Evolutionary conservation across 2,113 vertebrate genomes (phyloP).

Genomic region (Strix uralensis): DNA sequence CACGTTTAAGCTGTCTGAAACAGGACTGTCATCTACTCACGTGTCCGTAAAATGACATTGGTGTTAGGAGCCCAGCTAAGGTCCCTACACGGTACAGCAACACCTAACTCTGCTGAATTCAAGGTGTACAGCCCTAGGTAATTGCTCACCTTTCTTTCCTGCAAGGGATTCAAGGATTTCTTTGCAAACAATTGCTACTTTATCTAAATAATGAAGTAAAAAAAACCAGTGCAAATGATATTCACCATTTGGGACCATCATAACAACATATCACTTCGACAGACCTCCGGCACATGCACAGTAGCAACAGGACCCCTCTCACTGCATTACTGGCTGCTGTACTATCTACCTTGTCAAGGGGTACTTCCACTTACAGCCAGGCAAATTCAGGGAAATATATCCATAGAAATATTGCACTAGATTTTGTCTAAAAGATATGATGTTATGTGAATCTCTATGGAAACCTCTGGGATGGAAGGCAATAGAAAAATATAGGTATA

Average conservation of each 20-base stretch:
- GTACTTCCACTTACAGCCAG: not conserved
- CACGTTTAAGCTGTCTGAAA: not conserved
- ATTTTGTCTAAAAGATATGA: not conserved
- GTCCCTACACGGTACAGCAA: fast-evolving
- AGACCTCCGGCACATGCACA: not conserved
- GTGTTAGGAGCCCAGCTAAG: not conserved
- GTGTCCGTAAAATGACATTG: fast-evolving
- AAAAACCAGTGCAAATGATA: not conserved
- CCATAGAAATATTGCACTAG: not conserved
- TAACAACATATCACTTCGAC: not conserved
- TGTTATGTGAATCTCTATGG: not conserved
- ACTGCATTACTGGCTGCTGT: not conserved
- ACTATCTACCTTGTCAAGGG: not conserved
- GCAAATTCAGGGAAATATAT: not conserved
- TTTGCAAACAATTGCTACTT: not conserved
- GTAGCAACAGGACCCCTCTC: not conserved
- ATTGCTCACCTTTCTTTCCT: not conserved
- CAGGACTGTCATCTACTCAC: not conserved
- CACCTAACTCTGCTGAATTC: not conserved
- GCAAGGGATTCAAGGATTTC: not conserved
- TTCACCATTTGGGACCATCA: not conserved
- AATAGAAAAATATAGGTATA: not conserved
- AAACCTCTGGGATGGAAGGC: not conserved
- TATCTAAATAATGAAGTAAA: not conserved
- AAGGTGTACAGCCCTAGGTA: not conserved